A percentile compares a stretch with the other conserved stretches of the same genome.
These are phyloP conservation scores for Metopolophium dirhodum DNA, from an alignment of 1,140 invertebrate genomes.

Conservation along the genomic window DNA sequence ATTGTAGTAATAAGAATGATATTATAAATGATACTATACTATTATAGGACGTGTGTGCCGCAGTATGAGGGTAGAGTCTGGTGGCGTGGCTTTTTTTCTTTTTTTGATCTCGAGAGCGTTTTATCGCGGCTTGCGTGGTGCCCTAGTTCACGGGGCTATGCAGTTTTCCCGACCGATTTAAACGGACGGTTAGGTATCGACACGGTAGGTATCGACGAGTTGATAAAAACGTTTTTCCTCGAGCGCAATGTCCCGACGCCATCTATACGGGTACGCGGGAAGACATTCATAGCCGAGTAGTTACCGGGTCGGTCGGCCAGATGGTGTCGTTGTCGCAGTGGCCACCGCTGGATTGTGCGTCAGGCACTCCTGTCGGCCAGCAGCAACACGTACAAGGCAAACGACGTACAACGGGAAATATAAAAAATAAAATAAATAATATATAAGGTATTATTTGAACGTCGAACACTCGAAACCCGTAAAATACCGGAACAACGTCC, in stretches of 20 bases:
- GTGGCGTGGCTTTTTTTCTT: background rate
- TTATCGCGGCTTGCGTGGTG: background rate
- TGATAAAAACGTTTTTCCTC: background rate
- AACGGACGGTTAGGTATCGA: background rate
- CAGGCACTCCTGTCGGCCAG: background rate
- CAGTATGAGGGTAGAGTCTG: background rate
- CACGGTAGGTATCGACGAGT: background rate
- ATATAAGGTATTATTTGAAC: background rate
- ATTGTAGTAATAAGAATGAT: no score
- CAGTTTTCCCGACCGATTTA: background rate
- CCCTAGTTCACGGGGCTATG: background rate
- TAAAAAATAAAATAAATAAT: background rate
- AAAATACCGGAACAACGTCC: background rate
- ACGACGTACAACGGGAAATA: background rate
- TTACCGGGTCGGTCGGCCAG: background rate
- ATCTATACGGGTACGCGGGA: background rate
- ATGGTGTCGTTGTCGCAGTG: background rate
- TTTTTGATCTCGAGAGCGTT: background rate
- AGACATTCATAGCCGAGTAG: background rate
- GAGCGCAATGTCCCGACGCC: background rate
- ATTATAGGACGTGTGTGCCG: background rate
- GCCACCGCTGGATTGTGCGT: background rate
- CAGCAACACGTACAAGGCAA: background rate
- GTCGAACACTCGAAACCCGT: background rate
- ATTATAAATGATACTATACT: background rate